These are phyloP conservation scores for Mastigias papua DNA, from an alignment of 30 jellyfish, hydroid and myxozoan genomes.

Conservation along the genomic window DNA sequence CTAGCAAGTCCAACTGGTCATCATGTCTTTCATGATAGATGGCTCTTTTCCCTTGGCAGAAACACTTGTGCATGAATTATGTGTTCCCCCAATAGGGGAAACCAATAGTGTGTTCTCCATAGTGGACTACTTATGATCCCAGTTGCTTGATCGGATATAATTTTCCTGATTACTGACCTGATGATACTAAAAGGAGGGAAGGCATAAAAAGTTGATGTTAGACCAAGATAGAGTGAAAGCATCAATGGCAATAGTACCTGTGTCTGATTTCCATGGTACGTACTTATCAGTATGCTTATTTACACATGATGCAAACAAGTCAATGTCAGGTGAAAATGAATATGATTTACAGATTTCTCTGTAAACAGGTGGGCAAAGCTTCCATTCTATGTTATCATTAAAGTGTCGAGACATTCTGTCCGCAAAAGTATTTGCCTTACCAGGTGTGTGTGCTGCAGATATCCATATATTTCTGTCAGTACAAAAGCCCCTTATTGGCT, in stretches of 20 bases:
- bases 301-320: slow-evolving; percentile 56
- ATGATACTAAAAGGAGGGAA: slow-evolving; percentile 66
- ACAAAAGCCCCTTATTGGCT: slow-evolving; percentile 54
- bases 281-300: slow-evolving; percentile 26
- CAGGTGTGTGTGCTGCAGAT: slow-evolving; percentile 72
- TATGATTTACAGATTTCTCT: not conserved
- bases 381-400: slow-evolving; percentile 65
- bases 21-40: no score
- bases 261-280: slow-evolving; percentile 64
- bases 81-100: slow-evolving; percentile 10
- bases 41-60: not conserved
- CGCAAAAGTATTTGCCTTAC: slow-evolving; percentile 50
- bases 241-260: slow-evolving; percentile 67
- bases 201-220: slow-evolving; percentile 52
- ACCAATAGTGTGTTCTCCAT: slow-evolving; percentile 71
- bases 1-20: no score
- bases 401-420: slow-evolving; percentile 66
- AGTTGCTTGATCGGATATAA: slow-evolving; percentile 46
- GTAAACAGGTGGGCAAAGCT: slow-evolving; percentile 39
- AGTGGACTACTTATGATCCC: slow-evolving; percentile 47
- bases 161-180: slow-evolving; percentile 15
- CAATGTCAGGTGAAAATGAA: slow-evolving; percentile 53
- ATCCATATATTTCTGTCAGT: slow-evolving; percentile 50
- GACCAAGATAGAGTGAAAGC: slow-evolving; percentile 68
- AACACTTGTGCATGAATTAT: not conserved